These are phyloP conservation scores for Passer domesticus DNA, from an alignment of 2,113 vertebrate genomes.

Conservation along the genomic window DNA sequence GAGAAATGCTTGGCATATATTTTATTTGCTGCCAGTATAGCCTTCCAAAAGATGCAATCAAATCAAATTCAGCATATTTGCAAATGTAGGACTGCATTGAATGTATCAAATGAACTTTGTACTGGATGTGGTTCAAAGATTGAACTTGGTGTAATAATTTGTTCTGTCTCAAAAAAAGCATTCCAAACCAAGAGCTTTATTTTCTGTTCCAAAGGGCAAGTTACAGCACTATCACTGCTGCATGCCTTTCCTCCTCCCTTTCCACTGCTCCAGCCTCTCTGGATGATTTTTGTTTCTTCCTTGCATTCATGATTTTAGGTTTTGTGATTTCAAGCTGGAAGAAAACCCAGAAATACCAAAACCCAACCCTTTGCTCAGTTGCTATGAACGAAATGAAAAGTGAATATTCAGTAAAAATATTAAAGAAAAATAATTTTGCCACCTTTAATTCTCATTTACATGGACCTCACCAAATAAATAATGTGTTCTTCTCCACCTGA, in stretches of 20 bases:
- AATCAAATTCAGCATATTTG: background rate
- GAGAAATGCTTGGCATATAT: background rate
- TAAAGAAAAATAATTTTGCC: background rate
- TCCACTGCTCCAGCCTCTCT: background rate
- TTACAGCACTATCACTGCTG: background rate
- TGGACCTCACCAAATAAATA: background rate
- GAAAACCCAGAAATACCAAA: background rate
- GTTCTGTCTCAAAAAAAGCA: background rate
- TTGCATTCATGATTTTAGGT: fast-evolving
- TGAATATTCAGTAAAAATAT: background rate
- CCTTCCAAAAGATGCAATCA: background rate
- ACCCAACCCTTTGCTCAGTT: background rate
- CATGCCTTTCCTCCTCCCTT: background rate
- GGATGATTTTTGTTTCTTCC: background rate
- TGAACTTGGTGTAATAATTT: conserved; percentile 9
- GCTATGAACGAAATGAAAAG: background rate
- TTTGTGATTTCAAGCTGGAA: background rate
- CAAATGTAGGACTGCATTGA: background rate
- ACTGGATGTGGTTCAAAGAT: background rate
- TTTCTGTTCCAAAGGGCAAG: conserved; percentile 45
- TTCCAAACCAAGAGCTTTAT: background rate
- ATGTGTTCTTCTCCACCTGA: background rate
- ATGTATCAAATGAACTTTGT: conserved; percentile 25
- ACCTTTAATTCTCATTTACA: background rate
- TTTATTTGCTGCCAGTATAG: background rate